These are phyloP conservation scores for Macaria liturata DNA, from an alignment of 2,888 invertebrate genomes.

Conservation along the genomic window DNA sequence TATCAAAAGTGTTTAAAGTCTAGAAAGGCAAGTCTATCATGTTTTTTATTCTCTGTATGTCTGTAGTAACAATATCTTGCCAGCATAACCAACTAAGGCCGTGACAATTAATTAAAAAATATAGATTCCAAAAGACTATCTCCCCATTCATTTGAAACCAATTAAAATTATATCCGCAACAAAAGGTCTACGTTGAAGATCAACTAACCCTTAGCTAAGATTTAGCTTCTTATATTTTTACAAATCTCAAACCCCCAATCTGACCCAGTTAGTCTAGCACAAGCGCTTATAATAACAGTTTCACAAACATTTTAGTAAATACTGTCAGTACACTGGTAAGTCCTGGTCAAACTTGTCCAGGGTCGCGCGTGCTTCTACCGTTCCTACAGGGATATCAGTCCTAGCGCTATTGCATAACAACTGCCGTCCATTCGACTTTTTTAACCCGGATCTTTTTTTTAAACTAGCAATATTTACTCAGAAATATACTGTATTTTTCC, in stretches of 20 bases:
- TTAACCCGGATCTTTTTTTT: too few species aligned
- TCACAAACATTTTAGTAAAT: slow-evolving; percentile 14
- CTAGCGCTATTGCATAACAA: slow-evolving; percentile 10
- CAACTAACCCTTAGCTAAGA: background rate
- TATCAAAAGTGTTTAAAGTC: too few species aligned
- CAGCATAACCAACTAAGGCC: too few species aligned
- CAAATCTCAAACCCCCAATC: background rate
- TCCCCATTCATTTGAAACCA: too few species aligned
- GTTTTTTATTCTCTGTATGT: too few species aligned
- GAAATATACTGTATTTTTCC: too few species aligned
- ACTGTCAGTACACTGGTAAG: slow-evolving; percentile 6
- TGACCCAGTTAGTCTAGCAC: too few species aligned
- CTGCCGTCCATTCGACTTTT: background rate
- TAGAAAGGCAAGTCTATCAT: too few species aligned
- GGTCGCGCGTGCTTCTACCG: slow-evolving; percentile 12
- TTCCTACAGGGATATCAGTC: slow-evolving; percentile 9
- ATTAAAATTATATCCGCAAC: background rate
- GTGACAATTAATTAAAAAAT: too few species aligned
- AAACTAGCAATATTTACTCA: too few species aligned
- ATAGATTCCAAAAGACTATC: too few species aligned
- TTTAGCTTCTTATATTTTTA: background rate
- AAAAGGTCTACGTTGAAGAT: slow-evolving; percentile 3
- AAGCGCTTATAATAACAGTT: background rate
- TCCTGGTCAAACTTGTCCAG: slow-evolving; percentile 11
- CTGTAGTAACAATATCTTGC: too few species aligned